Evolutionary conservation across 2,888 invertebrate species (phyloP), one percentile per base, ranked within the genome.

Genomic region (Napeogenes inachia): DNA sequence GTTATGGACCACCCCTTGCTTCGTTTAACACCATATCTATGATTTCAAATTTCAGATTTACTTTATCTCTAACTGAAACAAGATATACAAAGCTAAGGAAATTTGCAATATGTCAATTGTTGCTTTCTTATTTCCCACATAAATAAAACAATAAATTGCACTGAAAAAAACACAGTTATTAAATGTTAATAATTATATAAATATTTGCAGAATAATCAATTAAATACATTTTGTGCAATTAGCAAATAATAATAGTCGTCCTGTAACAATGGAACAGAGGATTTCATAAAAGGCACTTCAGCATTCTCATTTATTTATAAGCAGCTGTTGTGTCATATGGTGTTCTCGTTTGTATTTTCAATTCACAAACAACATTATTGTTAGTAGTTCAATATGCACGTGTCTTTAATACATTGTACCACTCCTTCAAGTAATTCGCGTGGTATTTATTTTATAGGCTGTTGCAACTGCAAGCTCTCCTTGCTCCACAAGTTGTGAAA

Each of bases 401-500:
- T 66, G 57, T 66, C 32, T 63, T 54, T 61, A 59, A 63, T 63
- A 57, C 56, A 61, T 62, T 56, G 54, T 60, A 54, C 60, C 56
- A 45, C 54, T 64, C 60, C 64, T 62, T 56, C 13, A 30, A 59
- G 64, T 56, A 50, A 62, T 64, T 58, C 60, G 64, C 42, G 60
- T 56, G 62, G 45, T 60, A 57, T 66, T 21, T 21, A 21, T 21
- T 62, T 64, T 59, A 62, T 62, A 50, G 61, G 57, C 55, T 65
- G 62, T 67, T 66, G 68, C 64, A 66, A 65, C 59, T 47, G 59
- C 62, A 62, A 55, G 54, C 59, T 67, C 68, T 66, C 68, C 64
- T 69, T 69, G 68, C 55, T 64, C 64, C 57, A 65, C 60, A 59
- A 61, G 50, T 66, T 60, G 61, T 62, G 62, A 64, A 62, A 59